Evolutionary conservation across 1,140 invertebrate species (phyloP), one percentile per base, ranked within the genome.

Genomic region (Ladona fulva): DNA sequence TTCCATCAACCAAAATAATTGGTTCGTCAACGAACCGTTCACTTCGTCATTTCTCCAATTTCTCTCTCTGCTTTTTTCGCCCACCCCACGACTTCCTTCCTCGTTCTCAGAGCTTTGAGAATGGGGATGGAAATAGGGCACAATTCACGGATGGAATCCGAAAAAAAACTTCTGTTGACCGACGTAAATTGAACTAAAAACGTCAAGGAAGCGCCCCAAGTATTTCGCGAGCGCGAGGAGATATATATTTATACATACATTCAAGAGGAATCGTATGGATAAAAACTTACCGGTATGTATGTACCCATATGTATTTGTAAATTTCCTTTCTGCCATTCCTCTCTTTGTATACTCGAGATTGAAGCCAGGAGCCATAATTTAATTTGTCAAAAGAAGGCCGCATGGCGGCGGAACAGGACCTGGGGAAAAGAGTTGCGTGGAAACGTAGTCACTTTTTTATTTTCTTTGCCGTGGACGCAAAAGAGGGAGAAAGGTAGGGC

Each of bases 321-420:
- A 16, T 22, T 66, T 12, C 52, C 14, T 66, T 66, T 66, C 14
- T 66, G 10, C 44, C 44, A 52, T 52, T 12, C n/a, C 52, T 66
- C 52, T 66, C 52, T 66, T 66, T 66, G 52, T 66, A 66, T 22
- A 3, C 16, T 12, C 52, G 52, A 66, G 52, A 66, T 66, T 66
- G 52, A 66, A 66, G 16, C 52, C 52, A 66, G 52, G 52, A 66
- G 52, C 52, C 52, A 66, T 66, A 66, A 66, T 66, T 66, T 66
- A 66, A 66, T 66, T 66, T 66, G 52, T 66, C 52, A 66, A 66
- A 66, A 66, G 52, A 66, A 66, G 52, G 52, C 52, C 52, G 52
- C 44, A 52, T n/a, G n/a, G n/a, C 52, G 52, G 52, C 52, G 52
- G 52, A 16, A 12, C 52, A 66, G 52, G 52, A 66, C 52, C n/a